Evolutionary conservation across 2,797 vertebrate genomes (phyloP).

Genomic region (Sebastes ruberrimus): DNA sequence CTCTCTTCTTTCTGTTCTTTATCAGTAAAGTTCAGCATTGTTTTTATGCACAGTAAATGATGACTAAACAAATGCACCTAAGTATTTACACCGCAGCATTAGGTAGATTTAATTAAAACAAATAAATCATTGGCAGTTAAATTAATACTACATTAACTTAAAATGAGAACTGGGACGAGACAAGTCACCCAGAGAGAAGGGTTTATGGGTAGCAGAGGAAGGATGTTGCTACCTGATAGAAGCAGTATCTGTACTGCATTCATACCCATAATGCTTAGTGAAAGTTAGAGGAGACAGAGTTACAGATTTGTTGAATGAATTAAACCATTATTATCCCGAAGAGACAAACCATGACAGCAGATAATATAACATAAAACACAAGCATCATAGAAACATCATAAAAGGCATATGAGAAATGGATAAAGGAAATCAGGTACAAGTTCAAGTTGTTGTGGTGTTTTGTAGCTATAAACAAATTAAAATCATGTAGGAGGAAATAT

Average conservation of each 20-base stretch:
- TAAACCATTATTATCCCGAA: not conserved
- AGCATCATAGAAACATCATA: not conserved
- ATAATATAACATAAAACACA: not conserved
- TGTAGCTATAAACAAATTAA: not conserved
- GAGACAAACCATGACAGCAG: not conserved
- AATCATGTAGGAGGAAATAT: not conserved
- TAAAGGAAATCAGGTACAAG: not conserved
- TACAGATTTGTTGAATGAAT: not conserved
- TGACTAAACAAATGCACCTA: not conserved
- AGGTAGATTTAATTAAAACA: not conserved
- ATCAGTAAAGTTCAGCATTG: not conserved
- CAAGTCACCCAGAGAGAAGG: not conserved
- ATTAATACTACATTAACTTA: not conserved
- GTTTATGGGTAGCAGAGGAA: not conserved
- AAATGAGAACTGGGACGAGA: not conserved
- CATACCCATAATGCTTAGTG: not conserved
- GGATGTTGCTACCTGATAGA: not conserved
- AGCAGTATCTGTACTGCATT: not conserved
- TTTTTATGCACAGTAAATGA: not conserved
- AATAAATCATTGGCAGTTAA: not conserved
- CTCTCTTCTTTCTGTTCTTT: not conserved
- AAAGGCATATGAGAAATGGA: not conserved
- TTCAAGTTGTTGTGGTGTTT: not conserved
- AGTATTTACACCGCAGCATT: not conserved
- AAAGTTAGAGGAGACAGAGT: not conserved